A percentile compares a stretch with the other conserved stretches of the same genome.
These are phyloP conservation scores for Agrotis puta DNA, from an alignment of 2,888 invertebrate species.

Conservation along the genomic window DNA sequence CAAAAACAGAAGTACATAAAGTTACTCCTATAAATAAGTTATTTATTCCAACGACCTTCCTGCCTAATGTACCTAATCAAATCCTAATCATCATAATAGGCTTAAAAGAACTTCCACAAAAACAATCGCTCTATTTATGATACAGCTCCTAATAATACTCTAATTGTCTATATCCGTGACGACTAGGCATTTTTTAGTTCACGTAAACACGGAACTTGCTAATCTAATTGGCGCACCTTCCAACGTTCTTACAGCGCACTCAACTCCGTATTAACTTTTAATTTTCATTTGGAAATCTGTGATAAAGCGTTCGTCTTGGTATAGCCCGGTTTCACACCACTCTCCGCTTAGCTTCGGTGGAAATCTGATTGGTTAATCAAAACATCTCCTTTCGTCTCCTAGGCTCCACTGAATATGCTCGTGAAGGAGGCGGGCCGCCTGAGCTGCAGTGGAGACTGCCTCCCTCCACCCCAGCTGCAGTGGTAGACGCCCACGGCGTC, in stretches of 20 bases:
- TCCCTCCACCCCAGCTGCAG: too few relatives aligned
- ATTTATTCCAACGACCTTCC: slow-evolving; percentile 18
- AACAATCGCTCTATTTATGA: slow-evolving; percentile 27
- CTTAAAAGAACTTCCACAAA: slow-evolving; percentile 22
- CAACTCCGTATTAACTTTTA: background rate
- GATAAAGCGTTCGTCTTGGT: too few relatives aligned
- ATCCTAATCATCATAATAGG: background rate
- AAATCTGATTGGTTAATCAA: too few relatives aligned
- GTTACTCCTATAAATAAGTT: background rate
- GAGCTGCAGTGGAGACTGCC: too few relatives aligned
- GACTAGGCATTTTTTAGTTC: slow-evolving; percentile 11
- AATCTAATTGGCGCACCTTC: background rate
- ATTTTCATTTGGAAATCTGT: too few relatives aligned
- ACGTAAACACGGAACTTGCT: slow-evolving; percentile 3
- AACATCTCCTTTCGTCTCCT: too few relatives aligned
- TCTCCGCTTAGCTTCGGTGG: too few relatives aligned
- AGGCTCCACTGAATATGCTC: too few relatives aligned
- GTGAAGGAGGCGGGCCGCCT: too few relatives aligned
- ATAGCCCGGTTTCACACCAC: too few relatives aligned
- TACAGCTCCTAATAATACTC: slow-evolving; percentile 6
- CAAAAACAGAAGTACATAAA: background rate
- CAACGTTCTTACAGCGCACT: background rate
- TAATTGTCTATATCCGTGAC: slow-evolving; percentile 33
- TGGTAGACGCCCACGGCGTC: too few relatives aligned
- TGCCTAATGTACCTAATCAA: slow-evolving; percentile 6